Evolutionary conservation across 2,113 vertebrate species (phyloP), one percentile per base, ranked within the genome.

Genomic region (Todiramphus chloris): DNA sequence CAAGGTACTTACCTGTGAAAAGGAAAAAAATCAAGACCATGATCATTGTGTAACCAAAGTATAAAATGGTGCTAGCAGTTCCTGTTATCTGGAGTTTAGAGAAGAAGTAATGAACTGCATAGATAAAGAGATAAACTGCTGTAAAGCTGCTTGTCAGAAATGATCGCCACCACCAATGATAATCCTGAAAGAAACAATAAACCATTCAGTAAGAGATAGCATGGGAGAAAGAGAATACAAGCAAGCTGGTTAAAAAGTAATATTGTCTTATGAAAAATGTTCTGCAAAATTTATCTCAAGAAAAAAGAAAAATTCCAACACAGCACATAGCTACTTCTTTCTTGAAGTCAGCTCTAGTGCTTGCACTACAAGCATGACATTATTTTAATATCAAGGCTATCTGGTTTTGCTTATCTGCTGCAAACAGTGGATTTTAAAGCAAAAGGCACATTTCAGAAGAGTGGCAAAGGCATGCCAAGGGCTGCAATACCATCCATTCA

Each of bases 111-210:
- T 99, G 98, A 72, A 99, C 88, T 64, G 98, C 98, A 66, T 99
- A 99, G 93, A 99, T 97, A 41, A 99, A 98, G 79, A 99, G 97
- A 94, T 99, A 99, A 76, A 98, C 97, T 8, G 99, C 98, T 20
- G 98, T 99, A 96, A 99, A 99, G 94, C 98, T 98, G 59, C 99
- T 99, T 12, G 98, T 99, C 90, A 99, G 96, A 98, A 99, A 99
- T 0, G 98, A 98, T 84, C 99, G 97, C 99, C 98, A 99, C 98
- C 98, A 99, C 98, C 99, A 99, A 78, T 99, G 98, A 95, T 99
- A 99, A 97, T 99, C 98, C 99, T 99, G 96, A 53, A 97, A 91
- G 16, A 78, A 93, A 84, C 23, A 84, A 78, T 5, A 81, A 82
- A 33, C 23, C 28, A 56, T 23, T 86, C 43, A 78, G 9, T 41